phyloP scores from a whole-genome alignment of 2,113 vertebrate species.

The Chiloscyllium plagiosum region DNA sequence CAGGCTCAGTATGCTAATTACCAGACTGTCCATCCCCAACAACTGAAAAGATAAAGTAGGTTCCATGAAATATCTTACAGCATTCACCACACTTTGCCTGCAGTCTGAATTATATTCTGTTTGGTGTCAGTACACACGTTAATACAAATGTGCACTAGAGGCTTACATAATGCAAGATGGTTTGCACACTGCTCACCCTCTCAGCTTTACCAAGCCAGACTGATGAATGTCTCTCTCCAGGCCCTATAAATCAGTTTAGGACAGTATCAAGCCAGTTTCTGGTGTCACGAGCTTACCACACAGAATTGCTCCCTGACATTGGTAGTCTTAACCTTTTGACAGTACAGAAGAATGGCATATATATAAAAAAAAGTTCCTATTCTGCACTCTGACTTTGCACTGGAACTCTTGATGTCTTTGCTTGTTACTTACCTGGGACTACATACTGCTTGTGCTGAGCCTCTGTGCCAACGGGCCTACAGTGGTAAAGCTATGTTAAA shows the following conservation, averaged over 20 bases:
- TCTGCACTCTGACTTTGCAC: background rate
- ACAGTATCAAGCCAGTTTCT: background rate
- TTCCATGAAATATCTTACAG: background rate
- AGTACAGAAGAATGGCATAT: background rate
- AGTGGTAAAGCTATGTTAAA: background rate
- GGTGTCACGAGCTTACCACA: background rate
- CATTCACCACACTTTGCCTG: background rate
- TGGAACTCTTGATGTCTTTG: background rate
- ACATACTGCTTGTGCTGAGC: background rate
- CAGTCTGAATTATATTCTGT: background rate
- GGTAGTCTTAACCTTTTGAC: background rate
- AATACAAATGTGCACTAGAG: background rate
- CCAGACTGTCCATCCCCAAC: conserved; percentile 54
- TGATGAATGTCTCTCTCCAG: background rate
- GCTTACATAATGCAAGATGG: no score
- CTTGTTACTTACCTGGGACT: background rate
- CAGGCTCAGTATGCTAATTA: background rate
- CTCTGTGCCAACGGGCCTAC: background rate
- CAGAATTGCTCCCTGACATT: background rate
- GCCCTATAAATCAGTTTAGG: background rate
- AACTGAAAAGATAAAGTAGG: conserved; percentile 53
- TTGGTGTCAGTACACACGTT: background rate
- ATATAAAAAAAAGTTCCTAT: background rate
- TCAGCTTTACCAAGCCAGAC: background rate
- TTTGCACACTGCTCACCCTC: background rate